phyloP scores from a whole-genome alignment of 1,140 invertebrate species.

The Condylostylus longicornis region DNA sequence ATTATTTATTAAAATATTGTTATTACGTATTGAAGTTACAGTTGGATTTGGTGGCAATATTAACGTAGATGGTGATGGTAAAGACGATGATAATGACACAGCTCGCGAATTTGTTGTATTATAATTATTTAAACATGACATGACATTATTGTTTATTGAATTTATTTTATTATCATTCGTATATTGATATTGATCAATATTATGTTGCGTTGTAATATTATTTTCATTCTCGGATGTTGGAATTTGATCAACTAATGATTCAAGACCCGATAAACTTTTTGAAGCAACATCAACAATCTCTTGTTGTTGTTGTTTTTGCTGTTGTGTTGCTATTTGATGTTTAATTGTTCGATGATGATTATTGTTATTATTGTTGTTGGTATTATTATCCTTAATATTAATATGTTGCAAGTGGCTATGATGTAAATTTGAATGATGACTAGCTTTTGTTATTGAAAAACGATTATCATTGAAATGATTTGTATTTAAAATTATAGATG shows the following conservation, averaged over 20 bases:
- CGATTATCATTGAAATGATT: too few relatives aligned
- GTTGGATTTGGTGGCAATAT: neutral
- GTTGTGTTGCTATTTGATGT: constrained; percentile 1
- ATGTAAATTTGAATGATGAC: too few relatives aligned
- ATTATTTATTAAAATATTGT: constrained; percentile 22
- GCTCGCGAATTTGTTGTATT: neutral
- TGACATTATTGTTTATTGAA: neutral
- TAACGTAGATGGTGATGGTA: neutral
- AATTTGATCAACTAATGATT: constrained; percentile 81
- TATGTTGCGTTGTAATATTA: constrained; percentile 4
- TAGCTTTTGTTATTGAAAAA: too few relatives aligned
- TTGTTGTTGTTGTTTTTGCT: constrained; percentile 1
- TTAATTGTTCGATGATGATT: neutral
- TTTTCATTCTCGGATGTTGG: constrained; percentile 56
- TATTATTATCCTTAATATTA: constrained; percentile 1
- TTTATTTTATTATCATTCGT: neutral
- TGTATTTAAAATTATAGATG: too few relatives aligned
- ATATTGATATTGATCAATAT: too few relatives aligned
- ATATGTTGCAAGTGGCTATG: neutral
- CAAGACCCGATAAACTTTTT: constrained; percentile 74
- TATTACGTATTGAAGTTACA: constrained; percentile 6
- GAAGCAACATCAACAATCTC: constrained; percentile 56
- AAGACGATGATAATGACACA: neutral
- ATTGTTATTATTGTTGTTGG: constrained; percentile 3
- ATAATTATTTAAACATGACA: too few relatives aligned